Evolutionary conservation across 2,113 vertebrate genomes (phyloP).

Genomic region (Ellobius talpinus): DNA sequence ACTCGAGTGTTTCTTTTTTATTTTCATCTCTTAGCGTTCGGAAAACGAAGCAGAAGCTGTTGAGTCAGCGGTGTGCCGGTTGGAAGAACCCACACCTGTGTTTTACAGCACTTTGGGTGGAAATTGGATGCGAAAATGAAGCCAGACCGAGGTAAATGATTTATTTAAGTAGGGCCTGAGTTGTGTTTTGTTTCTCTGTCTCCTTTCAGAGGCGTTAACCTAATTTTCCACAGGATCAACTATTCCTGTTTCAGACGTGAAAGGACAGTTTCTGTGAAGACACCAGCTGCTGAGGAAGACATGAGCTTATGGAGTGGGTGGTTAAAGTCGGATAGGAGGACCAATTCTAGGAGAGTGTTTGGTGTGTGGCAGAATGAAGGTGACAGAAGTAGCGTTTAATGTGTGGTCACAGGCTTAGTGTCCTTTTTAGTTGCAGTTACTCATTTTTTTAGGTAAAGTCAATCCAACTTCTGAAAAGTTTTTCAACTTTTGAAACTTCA

Average conservation of each 20-base stretch:
- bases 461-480: background rate
- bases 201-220: conserved; percentile 69
- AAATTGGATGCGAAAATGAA: conserved; percentile 92
- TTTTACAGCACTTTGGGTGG: conserved; percentile 42
- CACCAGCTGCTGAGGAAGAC: conserved; percentile 45
- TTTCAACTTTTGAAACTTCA: conserved; percentile 19
- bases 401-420: background rate
- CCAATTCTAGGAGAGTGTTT: background rate
- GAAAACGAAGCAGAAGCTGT: conserved; percentile 61
- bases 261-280: conserved; percentile 57
- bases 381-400: background rate
- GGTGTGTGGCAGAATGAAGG: background rate
- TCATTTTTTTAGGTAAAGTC: conserved; percentile 54
- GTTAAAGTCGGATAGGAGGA: background rate
- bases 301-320: conserved; percentile 11
- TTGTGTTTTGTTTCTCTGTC: background rate
- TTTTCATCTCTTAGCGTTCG: conserved; percentile 66
- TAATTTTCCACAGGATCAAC: conserved; percentile 51
- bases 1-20: conserved; percentile 32
- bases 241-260: conserved; percentile 23
- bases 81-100: conserved; percentile 58
- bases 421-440: background rate
- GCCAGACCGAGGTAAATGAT: conserved; percentile 94
- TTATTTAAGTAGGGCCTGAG: background rate
- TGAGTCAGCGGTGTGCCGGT: conserved; percentile 22